These are phyloP conservation scores for Hermodice carunculata DNA, from an alignment of 2,888 invertebrate species.

Conservation along the genomic window DNA sequence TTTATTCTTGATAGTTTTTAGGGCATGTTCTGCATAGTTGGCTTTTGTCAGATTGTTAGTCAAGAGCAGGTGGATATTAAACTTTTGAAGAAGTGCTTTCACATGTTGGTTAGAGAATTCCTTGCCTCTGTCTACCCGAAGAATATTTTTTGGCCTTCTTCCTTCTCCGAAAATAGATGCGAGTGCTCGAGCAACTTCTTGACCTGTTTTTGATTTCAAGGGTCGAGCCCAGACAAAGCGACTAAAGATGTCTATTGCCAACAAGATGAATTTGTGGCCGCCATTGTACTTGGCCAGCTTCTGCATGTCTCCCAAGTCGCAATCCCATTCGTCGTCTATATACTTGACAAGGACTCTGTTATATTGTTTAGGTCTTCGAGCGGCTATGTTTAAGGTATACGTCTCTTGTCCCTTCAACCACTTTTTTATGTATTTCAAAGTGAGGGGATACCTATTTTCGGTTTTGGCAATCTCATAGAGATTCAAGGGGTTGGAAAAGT, in stretches of 20 bases:
- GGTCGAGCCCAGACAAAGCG: constrained; percentile 4
- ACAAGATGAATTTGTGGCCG: constrained; percentile 3
- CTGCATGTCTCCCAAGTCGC: not conserved
- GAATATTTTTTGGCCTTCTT: not conserved
- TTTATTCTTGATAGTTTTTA: constrained; percentile 7
- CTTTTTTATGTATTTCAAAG: no score
- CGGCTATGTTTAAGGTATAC: constrained; percentile 1
- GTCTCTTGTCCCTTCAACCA: no score
- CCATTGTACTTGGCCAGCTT: not conserved
- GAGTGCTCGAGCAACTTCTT: constrained; percentile 4
- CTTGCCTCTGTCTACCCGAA: not conserved
- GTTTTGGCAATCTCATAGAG: no score
- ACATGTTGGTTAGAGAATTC: not conserved
- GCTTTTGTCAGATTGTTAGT: not conserved
- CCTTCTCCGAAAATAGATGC: constrained; percentile 1
- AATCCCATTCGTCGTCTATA: constrained; percentile 3
- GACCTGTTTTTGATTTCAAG: not conserved
- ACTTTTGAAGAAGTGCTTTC: not conserved
- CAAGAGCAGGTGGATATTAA: not conserved
- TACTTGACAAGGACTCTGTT: not conserved
- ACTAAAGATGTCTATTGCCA: constrained; percentile 1
- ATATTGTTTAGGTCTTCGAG: not conserved
- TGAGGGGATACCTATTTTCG: no score
- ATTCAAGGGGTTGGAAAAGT: no score
- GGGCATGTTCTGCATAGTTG: not conserved